Conservation (phyloP, 2,113 vertebrate species). For the Numenius arquata region DNA sequence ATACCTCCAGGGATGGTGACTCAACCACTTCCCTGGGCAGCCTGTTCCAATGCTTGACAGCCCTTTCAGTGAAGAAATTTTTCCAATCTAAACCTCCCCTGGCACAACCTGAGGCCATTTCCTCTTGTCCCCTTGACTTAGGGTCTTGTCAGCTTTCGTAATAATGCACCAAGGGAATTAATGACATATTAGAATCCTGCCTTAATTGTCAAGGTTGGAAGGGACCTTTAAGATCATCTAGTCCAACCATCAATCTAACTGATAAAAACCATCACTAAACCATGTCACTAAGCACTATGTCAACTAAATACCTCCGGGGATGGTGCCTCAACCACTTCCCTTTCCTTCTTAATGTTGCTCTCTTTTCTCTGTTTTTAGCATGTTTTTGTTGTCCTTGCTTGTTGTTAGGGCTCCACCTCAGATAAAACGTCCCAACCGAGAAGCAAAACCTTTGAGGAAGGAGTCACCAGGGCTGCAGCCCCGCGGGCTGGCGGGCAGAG, state of each 20-base stretch:
- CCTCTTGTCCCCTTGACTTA: background rate
- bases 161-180: background rate
- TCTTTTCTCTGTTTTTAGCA: background rate
- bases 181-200: background rate
- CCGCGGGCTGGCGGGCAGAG: conserved; percentile 78
- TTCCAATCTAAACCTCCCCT: background rate
- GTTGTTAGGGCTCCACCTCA: conserved; percentile 79
- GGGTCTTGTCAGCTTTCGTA: background rate
- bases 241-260: too few species aligned
- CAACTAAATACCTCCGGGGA: too few species aligned
- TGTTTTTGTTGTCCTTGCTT: conserved; percentile 23
- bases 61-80: background rate
- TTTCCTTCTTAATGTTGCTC: background rate
- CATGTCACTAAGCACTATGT: too few species aligned
- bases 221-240: too few species aligned
- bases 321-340: too few species aligned
- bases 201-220: too few species aligned
- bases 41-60: background rate
- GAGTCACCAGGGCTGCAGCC: conserved; percentile 85
- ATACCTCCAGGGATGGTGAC: background rate
- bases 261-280: too few species aligned
- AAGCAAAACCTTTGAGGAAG: conserved; percentile 83
- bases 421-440: conserved; percentile 84
- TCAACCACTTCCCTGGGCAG: background rate
- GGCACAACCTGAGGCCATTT: background rate